phyloP scores from a whole-genome alignment of 1,140 invertebrate species.

The Drosophila tropicalis region DNA sequence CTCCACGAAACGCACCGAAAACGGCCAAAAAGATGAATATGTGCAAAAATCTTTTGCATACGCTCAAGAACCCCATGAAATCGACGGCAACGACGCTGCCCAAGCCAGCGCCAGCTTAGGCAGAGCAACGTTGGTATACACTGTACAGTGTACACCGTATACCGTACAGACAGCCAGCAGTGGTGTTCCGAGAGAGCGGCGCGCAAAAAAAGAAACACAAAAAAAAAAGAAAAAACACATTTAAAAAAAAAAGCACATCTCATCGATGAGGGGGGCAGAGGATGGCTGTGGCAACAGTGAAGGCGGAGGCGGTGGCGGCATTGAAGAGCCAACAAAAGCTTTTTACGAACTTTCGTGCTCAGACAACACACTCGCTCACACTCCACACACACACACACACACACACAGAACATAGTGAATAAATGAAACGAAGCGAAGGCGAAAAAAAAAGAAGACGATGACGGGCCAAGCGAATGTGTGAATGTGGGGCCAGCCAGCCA shows the following conservation, averaged over 20 bases:
- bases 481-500: slow-evolving; percentile 29
- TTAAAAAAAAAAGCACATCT: neutral
- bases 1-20: slow-evolving; percentile 83
- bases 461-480: slow-evolving; percentile 5
- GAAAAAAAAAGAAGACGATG: slow-evolving; percentile 63
- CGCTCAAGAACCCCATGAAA: slow-evolving; percentile 82
- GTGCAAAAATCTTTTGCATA: slow-evolving; percentile 83
- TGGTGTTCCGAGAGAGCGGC: slow-evolving; percentile 42
- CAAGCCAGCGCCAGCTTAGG: slow-evolving; percentile 8
- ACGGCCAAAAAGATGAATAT: slow-evolving; percentile 83
- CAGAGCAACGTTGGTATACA: slow-evolving; percentile 13
- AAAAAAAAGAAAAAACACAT: slow-evolving; percentile 24
- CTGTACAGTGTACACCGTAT: slow-evolving; percentile 5
- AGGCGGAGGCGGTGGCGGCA: slow-evolving; percentile 41
- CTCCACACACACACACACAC: slow-evolving; percentile 14
- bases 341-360: slow-evolving; percentile 69
- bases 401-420: slow-evolving; percentile 44
- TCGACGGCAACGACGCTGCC: slow-evolving; percentile 19
- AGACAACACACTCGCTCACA: slow-evolving; percentile 44
- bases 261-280: neutral
- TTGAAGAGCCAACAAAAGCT: slow-evolving; percentile 57
- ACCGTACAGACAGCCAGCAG: too few relatives aligned
- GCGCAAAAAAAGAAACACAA: neutral
- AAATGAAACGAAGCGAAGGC: slow-evolving; percentile 63
- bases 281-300: neutral